These are phyloP conservation scores for Himalopsyche anomala DNA, from an alignment of 2,888 invertebrate genomes.

Conservation along the genomic window DNA sequence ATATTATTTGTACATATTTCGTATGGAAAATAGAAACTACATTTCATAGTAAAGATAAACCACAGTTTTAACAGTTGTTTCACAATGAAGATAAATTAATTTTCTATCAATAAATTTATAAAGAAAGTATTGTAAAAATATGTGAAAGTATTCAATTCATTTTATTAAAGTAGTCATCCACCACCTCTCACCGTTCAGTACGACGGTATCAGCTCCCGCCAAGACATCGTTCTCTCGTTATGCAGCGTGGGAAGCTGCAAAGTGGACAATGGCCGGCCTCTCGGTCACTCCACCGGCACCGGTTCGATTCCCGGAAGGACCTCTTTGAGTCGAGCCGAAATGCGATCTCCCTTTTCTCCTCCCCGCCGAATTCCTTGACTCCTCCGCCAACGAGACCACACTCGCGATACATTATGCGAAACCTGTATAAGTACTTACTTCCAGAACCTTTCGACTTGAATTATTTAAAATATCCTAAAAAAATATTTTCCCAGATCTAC, in stretches of 20 bases:
- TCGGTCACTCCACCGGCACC: slow-evolving; percentile 52
- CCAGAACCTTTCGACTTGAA: too few relatives aligned
- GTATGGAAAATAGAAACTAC: too few relatives aligned
- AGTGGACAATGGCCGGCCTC: slow-evolving; percentile 47
- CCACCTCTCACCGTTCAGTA: not conserved
- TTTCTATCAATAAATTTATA: too few relatives aligned
- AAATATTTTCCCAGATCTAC: too few relatives aligned
- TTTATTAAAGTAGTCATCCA: not conserved
- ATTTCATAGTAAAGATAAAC: too few relatives aligned
- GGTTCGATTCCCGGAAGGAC: slow-evolving; percentile 54
- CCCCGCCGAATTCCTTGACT: not conserved
- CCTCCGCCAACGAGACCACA: not conserved
- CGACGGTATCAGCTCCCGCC: not conserved
- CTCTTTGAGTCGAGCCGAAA: slow-evolving; percentile 48
- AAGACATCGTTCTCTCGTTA: slow-evolving; percentile 9
- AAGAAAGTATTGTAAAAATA: too few relatives aligned
- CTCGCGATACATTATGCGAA: not conserved
- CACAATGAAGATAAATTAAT: too few relatives aligned
- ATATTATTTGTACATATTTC: too few relatives aligned
- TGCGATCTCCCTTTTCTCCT: not conserved
- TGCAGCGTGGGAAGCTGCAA: slow-evolving; percentile 21
- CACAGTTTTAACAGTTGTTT: too few relatives aligned
- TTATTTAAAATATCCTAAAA: too few relatives aligned
- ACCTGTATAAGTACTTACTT: not conserved
- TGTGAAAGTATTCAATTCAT: too few relatives aligned